Base-by-base conservation (phyloP, 35 echinoderm and acorn worm species). In the Holothuria glaberrima region DNA sequence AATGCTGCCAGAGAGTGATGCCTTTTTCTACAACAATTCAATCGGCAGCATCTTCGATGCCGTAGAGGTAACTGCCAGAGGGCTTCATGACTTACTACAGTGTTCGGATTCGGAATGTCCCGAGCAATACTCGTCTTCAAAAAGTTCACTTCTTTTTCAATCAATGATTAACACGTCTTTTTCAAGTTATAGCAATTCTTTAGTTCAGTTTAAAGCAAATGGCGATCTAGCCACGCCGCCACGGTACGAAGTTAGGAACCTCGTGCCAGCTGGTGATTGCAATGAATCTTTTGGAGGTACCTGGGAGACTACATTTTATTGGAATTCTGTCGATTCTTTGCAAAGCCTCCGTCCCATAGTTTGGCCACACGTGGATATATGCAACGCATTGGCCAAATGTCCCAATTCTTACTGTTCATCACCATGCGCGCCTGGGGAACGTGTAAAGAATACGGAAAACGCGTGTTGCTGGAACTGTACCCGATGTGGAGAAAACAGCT, bases 381-480 rank as follows among this genome's bases (percentile, higher is more conserved):
- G 50, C 12, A 54, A 54, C 50, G 16, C 12, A 9, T 54, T 9
- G 50, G 50, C 16, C 50, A 14, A 17, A 14, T 17, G 50, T 7
- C 86, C 94, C 0, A 16, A 17, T 4, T 95, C 94, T 16, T 59
- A 92, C 24, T 95, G 94, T 46, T 88, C 90, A n/a, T 29, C 18
- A 20, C 57, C 86, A 0, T 95, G 94, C 29, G 31, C 36, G 9
- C 86, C 94, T 6, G 94, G 94, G 12, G 67, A 88, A 30, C 67
- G 90, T 20, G 48, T 71, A 1, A 78, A 80, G 27, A 71, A 76
- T 32, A 35, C 61, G 20, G 86, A 83, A 22, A 87, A 74, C 9
- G 48, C 46, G 24, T 95, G 94, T 67, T 95, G 94, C 36, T 95
- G 94, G 94, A 63, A 89, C 28, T 95, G 94, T 48, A 91, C 91